Conservation (phyloP, 1,140 invertebrate genomes). For the Tenebrio molitor region DNA sequence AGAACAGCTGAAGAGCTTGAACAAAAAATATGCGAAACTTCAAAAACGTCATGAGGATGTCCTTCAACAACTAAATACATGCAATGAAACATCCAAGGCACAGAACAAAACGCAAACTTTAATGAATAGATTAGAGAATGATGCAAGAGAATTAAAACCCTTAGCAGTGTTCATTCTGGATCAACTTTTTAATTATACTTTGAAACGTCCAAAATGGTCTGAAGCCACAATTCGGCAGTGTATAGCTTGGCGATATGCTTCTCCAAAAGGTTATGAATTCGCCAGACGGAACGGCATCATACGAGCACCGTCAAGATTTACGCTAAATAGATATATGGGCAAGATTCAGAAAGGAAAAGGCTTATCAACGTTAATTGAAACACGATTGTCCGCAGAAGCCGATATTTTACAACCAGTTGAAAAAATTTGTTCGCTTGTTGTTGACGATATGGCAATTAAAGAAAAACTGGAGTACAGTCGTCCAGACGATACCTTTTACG, state of each 20-base stretch:
- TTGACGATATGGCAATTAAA: no score
- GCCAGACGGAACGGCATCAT: neutral
- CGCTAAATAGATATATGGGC: neutral
- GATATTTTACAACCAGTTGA: neutral
- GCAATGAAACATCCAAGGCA: no score
- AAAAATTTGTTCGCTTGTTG: neutral
- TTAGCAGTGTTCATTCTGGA: neutral
- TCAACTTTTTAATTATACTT: neutral
- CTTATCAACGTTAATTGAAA: neutral
- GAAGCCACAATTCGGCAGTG: neutral
- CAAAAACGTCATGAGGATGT: no score
- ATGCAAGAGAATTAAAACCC: neutral
- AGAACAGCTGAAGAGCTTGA: no score
- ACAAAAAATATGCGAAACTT: no score
- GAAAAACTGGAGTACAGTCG: no score
- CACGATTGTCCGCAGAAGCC: neutral
- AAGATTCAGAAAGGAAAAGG: neutral
- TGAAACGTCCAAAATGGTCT: neutral
- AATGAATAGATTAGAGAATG: no score
- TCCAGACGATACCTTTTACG: no score
- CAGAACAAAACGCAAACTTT: no score
- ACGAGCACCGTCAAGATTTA: neutral
- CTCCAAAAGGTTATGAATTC: neutral
- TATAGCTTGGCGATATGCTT: neutral
- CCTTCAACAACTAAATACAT: no score